Percentiles rank a stretch among this genome's conserved stretches.
Conservation (phyloP, 2,797 vertebrate genomes). For the Mormyrops attenuatus region DNA sequence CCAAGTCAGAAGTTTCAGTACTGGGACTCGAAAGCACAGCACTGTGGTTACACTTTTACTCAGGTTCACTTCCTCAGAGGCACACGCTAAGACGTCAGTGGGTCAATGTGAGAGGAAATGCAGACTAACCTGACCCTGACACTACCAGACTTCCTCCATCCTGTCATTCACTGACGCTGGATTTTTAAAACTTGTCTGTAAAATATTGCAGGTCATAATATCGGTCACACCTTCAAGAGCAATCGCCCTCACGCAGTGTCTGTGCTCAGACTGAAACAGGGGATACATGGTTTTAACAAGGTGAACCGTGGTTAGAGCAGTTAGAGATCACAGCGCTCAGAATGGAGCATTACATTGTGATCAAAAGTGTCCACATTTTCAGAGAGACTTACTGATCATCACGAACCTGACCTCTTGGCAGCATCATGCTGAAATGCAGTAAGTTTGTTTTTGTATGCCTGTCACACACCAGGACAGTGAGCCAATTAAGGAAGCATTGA, state of each 20-base stretch:
- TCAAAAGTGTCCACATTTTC: neutral
- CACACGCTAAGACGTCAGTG: neutral
- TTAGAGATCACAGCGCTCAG: neutral
- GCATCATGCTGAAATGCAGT: neutral
- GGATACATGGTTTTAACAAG: neutral
- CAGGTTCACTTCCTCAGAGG: neutral
- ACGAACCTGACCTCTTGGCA: neutral
- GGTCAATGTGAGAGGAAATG: neutral
- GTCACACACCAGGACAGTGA: neutral
- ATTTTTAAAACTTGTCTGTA: neutral
- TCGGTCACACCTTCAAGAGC: neutral
- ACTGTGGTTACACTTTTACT: neutral
- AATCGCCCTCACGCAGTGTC: neutral
- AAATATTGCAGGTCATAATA: neutral
- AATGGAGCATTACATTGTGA: neutral
- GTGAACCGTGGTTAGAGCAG: neutral
- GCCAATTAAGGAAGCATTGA: neutral
- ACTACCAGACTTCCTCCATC: neutral
- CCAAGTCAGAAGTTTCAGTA: neutral
- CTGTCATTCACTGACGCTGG: neutral
- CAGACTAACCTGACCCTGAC: neutral
- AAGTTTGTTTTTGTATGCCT: neutral
- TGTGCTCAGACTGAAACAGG: neutral
- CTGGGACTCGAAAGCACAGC: neutral
- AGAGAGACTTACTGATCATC: neutral